Conservation (phyloP, 2,888 invertebrate species). For the Pimpla rufipes region DNA sequence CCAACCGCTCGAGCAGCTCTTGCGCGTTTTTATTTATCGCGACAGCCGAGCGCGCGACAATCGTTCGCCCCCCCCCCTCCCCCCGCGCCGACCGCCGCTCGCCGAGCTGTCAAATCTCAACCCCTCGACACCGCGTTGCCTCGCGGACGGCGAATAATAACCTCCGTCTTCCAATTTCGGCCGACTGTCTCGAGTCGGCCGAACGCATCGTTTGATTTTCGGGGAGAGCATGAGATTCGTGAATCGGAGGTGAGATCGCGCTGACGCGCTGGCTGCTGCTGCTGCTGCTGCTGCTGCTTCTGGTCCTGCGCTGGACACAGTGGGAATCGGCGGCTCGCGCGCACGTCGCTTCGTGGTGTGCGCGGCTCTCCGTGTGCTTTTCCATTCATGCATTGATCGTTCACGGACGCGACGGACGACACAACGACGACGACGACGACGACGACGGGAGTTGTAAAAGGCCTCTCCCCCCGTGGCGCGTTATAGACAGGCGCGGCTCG, state of each 20-base stretch:
- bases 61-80: background rate
- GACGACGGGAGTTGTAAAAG: constrained; percentile 68
- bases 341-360: constrained; percentile 46
- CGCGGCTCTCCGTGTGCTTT: constrained; percentile 68
- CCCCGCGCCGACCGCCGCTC: too few relatives aligned
- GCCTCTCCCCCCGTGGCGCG: constrained; percentile 40
- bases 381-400: constrained; percentile 85
- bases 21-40: background rate
- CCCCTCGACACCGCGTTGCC: too few relatives aligned
- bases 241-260: constrained; percentile 1
- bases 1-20: constrained; percentile 34
- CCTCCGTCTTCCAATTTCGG: too few relatives aligned
- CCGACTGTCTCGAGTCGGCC: too few relatives aligned
- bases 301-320: constrained; percentile 17
- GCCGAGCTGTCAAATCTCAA: constrained; percentile 48
- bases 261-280: constrained; percentile 16
- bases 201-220: too few relatives aligned
- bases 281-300: constrained; percentile 8
- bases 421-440: constrained; percentile 67
- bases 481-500: constrained; percentile 67
- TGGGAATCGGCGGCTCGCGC: constrained; percentile 52
- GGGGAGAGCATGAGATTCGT: too few relatives aligned
- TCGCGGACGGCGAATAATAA: too few relatives aligned
- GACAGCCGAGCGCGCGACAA: background rate
- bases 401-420: constrained; percentile 37